Base-by-base conservation (phyloP, 2,797 vertebrate species). In the Echiichthys vipera region DNA sequence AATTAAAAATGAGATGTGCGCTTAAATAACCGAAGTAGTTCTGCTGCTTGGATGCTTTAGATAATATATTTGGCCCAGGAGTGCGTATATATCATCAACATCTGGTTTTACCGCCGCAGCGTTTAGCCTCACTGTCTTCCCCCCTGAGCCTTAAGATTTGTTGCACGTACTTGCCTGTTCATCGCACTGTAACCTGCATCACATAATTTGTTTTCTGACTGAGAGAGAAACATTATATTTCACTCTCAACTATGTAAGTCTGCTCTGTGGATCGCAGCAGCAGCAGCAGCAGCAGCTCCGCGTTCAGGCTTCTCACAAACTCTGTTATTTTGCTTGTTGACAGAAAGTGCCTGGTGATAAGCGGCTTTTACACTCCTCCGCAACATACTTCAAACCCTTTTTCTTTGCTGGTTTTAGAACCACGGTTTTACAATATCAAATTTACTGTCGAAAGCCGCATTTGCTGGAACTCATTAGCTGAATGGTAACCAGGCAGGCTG, bases 51-150 rank as follows among this genome's bases (percentile, higher is more conserved):
- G 50, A 54, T 27, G 49, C 65, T 66, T 59, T n/a, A 25, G 54
- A 63, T 67, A 29, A 83, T 56, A 65, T 71, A 63, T 81, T 67
- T 82, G 5, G 65, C 65, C 47, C 72, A 12, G 15, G 63, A 54
- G 71, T 22, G 50, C 17, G 11, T 74, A 55, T 63, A 65, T 40
- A 80, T 77, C 70, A 78, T 68, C n/a, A 58, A 74, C 90, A 89
- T 92, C 85, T 90, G 87, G 66, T 78, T 83, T 78, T 59, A 22
- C 15, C 42, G 24, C 57, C 67, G 29, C 57, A 49, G 47, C 15
- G 46, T 46, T 66, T 57, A 61, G 47, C 37, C 29, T 67, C 34
- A 10, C 32, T 17, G 36, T 57, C 65, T 40, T 7, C 64, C 64
- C 64, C 64, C 67, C 15, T 2, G 69, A 59, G 75, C 6, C 61